These are phyloP conservation scores for Pseudomugil gertrudae DNA, from an alignment of 2,797 vertebrate species.

Conservation along the genomic window DNA sequence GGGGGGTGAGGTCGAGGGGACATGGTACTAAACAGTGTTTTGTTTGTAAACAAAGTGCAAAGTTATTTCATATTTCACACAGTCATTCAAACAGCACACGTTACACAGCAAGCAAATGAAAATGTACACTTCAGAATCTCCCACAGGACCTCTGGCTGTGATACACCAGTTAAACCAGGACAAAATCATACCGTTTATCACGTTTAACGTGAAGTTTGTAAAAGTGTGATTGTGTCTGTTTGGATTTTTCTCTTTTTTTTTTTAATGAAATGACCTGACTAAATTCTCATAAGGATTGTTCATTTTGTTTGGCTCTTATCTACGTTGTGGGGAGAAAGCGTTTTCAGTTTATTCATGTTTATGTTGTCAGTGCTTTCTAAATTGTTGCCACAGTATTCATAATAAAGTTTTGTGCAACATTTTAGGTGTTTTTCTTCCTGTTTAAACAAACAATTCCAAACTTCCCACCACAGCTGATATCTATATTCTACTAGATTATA, in stretches of 20 bases:
- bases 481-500: neutral
- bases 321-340: neutral
- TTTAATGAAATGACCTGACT: neutral
- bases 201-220: neutral
- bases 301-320: neutral
- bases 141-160: neutral
- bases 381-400: neutral
- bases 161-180: neutral
- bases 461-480: neutral
- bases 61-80: constrained; percentile 7
- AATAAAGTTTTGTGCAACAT: neutral
- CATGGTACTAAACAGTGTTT: neutral
- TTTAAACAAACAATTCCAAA: neutral
- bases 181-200: neutral
- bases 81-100: constrained; percentile 14
- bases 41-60: constrained; percentile 16
- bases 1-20: too few relatives aligned
- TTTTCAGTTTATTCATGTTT: neutral
- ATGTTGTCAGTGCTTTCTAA: neutral
- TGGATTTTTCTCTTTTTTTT: neutral
- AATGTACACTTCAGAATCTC: neutral
- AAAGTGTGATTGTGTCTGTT: too few relatives aligned
- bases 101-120: constrained; percentile 12
- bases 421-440: neutral
- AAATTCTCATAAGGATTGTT: neutral